Conservation (phyloP, 2,797 vertebrate genomes). For the Avahi laniger region DNA sequence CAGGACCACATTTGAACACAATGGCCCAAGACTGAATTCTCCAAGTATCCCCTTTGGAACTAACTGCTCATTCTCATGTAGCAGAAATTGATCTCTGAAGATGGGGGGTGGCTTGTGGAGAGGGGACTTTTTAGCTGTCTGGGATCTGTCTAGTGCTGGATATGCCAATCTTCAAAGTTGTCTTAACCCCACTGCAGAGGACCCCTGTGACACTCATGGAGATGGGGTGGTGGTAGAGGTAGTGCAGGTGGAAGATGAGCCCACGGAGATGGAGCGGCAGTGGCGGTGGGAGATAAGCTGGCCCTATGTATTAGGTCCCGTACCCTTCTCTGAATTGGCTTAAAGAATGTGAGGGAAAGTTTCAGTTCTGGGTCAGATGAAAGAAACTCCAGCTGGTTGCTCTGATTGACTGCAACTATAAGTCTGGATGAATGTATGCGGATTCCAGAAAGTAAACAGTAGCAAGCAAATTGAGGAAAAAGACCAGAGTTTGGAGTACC, state of each 20-base stretch:
- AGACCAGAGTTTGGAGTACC: not conserved
- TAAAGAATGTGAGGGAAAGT: not conserved
- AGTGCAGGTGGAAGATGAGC: fast-evolving
- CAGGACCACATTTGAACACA: not conserved
- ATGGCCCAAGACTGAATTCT: not conserved
- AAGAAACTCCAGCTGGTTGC: not conserved
- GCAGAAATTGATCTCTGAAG: constrained; percentile 9
- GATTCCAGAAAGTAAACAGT: not conserved
- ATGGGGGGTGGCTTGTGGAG: no score
- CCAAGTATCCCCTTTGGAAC: not conserved
- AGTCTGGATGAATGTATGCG: not conserved
- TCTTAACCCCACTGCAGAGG: not conserved
- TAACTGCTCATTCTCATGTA: not conserved
- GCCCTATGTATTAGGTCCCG: not conserved
- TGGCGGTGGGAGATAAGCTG: not conserved
- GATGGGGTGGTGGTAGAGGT: not conserved
- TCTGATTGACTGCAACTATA: not conserved
- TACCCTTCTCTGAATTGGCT: not conserved
- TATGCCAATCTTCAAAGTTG: not conserved
- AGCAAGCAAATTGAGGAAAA: not conserved
- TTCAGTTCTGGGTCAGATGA: not conserved
- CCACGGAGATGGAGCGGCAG: not conserved
- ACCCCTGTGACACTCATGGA: not conserved
- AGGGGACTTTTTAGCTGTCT: not conserved
- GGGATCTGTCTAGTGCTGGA: not conserved